Percentiles rank a stretch among this genome's conserved stretches.
Conservation (phyloP, 1,140 invertebrate genomes). For the Periplaneta americana region DNA sequence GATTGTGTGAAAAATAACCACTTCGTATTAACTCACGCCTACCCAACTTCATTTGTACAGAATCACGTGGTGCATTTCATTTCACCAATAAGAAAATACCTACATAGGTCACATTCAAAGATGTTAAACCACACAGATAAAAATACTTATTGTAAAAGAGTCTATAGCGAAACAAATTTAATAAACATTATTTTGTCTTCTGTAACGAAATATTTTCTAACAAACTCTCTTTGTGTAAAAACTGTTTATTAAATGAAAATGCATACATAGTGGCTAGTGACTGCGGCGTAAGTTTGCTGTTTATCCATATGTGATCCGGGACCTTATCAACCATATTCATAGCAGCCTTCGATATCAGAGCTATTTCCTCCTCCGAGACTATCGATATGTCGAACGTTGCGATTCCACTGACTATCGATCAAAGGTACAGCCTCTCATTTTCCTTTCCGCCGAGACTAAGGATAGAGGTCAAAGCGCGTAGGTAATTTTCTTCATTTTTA, state of each 20-base stretch:
- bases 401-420: background rate
- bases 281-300: too few species aligned
- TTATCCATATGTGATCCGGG: too few species aligned
- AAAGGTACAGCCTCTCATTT: background rate
- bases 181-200: too few species aligned
- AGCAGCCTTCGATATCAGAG: background rate
- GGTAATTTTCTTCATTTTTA: background rate
- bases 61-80: background rate
- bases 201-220: too few species aligned
- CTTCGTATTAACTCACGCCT: background rate
- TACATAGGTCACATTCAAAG: background rate
- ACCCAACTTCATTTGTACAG: background rate
- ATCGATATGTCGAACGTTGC: background rate
- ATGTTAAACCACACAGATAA: too few species aligned
- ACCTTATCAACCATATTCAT: too few species aligned
- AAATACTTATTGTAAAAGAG: too few species aligned
- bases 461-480: background rate
- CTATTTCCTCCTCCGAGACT: background rate
- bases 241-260: too few species aligned
- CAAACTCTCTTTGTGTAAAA: too few species aligned
- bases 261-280: too few species aligned
- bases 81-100: background rate
- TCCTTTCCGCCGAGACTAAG: background rate
- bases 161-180: too few species aligned
- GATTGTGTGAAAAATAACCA: background rate